These are phyloP conservation scores for Xiphophorus hellerii DNA, from an alignment of 2,113 vertebrate species.

Conservation along the genomic window DNA sequence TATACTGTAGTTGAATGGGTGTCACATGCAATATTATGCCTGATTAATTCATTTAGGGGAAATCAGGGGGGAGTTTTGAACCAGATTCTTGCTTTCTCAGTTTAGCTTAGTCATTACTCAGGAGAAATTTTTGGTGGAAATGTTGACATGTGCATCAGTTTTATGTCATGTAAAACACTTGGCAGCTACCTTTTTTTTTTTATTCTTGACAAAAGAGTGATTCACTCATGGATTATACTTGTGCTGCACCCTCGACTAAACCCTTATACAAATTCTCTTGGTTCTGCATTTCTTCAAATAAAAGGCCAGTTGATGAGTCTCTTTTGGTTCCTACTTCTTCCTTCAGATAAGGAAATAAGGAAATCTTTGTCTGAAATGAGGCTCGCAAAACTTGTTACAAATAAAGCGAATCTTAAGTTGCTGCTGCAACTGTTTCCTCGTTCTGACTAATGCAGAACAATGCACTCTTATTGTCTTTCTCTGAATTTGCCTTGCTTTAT, in stretches of 20 bases:
- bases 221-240: neutral
- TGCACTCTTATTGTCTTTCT: neutral
- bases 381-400: constrained; percentile 21
- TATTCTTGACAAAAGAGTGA: neutral
- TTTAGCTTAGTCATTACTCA: neutral
- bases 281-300: neutral
- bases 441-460: neutral
- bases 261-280: neutral
- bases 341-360: constrained; percentile 35
- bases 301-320: constrained; percentile 19
- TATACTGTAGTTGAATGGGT: too few species aligned
- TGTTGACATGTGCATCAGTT: neutral
- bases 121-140: too few species aligned
- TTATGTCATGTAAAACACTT: neutral
- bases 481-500: constrained; percentile 28
- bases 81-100: neutral
- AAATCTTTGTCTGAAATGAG: constrained; percentile 7
- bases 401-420: neutral
- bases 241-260: neutral
- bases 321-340: constrained; percentile 28
- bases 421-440: neutral
- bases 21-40: neutral
- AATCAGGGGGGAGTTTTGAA: neutral
- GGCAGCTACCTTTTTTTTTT: too few species aligned
- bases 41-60: neutral